Evolutionary conservation across 2,797 vertebrate genomes (phyloP).

Genomic region (Pangasius larnaudii): DNA sequence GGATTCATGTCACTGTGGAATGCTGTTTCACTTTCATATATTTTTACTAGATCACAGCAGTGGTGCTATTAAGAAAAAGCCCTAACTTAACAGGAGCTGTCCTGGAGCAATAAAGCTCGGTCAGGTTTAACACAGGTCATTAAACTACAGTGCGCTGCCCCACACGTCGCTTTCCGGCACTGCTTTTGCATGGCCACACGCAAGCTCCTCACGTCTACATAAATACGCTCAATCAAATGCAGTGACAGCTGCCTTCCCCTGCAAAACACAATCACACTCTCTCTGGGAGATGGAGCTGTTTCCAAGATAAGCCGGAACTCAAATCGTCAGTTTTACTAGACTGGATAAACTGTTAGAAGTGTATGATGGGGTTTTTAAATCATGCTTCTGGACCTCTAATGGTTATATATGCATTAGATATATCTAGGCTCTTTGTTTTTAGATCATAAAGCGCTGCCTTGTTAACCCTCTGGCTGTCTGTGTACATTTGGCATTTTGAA

Average conservation of each 20-base stretch:
- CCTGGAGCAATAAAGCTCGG: neutral
- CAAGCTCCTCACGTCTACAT: conserved; percentile 55
- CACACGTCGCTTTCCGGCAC: neutral
- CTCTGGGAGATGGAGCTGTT: conserved; percentile 6
- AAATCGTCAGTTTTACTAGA: conserved; percentile 5
- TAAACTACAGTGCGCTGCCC: conserved; percentile 39
- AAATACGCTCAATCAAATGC: conserved; percentile 59
- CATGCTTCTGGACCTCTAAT: neutral
- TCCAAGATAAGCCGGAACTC: neutral
- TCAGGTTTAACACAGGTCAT: conserved; percentile 27
- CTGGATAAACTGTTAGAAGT: neutral
- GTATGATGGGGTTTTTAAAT: neutral
- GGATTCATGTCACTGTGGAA: conserved; percentile 60
- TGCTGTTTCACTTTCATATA: conserved; percentile 57
- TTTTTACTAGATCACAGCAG: conserved; percentile 35
- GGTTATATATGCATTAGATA: neutral
- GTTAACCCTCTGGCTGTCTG: neutral
- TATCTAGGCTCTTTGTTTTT: neutral
- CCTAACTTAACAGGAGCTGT: neutral
- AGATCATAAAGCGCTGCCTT: neutral
- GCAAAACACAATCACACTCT: conserved; percentile 43
- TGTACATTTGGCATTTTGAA: neutral
- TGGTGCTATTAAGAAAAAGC: conserved; percentile 35
- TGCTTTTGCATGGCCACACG: conserved; percentile 35
- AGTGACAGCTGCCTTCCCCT: conserved; percentile 48